Evolutionary conservation across 2,797 vertebrate genomes (phyloP), one percentile per base, ranked within the genome.

Genomic region (Setipinna tenuifilis): DNA sequence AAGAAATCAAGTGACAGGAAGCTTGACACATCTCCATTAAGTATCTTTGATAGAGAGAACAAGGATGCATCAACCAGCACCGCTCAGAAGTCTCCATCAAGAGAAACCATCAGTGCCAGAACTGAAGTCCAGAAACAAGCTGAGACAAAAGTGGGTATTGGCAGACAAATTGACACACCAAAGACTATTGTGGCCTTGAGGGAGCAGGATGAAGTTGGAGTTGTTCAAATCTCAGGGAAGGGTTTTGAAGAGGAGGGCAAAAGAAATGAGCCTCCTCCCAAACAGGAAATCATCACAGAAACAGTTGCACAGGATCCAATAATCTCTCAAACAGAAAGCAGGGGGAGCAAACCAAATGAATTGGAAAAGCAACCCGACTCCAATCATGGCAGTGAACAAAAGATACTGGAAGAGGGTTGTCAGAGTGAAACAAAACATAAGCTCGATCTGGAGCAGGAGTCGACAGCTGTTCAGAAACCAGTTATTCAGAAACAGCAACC

Each of bases 151-250:
- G 17, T 59, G 58, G 19, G 19, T 59, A 6, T 59, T 19, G 19
- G 19, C 58, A 59, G 19, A 59, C 2, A 59, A 59, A 62, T 85
- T 41, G 86, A 90, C 88, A 91, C 94, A 93, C 91, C 93, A 94
- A 94, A 94, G 89, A 93, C 35, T 89, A 90, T 88, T 86, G 88
- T 88, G 88, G 89, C 90, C 89, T 91, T 90, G 85, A 87, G 31
- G 85, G 91, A 84, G 88, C 87, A 93, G 85, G 85, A 83, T 21
- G 50, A 12, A 0, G 61, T 91, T 46, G 82, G 17, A 88, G 89
- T 82, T 87, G 83, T 89, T 88, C 89, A 84, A 88, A 89, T 92
- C 87, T 92, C 93, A 91, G 89, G 89, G 86, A 90, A 23, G 31
- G 46, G 86, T 58, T 44, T 85, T 80, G 86, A 88, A 65, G 85